Evolutionary conservation across 2,113 vertebrate genomes (phyloP).

Genomic region (Thinocorus orbignyianus): DNA sequence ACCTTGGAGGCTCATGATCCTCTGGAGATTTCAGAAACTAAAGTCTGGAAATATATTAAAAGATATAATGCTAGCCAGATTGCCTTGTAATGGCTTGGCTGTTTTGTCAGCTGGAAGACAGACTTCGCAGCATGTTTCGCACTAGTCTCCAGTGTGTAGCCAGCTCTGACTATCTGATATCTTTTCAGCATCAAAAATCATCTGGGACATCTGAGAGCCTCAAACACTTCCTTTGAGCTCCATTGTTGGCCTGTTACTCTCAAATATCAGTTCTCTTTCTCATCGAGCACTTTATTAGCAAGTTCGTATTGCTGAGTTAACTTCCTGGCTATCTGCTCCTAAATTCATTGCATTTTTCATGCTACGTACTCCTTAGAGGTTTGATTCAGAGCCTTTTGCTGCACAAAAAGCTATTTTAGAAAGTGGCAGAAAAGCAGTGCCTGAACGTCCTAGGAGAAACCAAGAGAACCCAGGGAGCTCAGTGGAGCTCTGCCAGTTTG

Average conservation of each 20-base stretch:
- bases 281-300: slow-evolving; percentile 4
- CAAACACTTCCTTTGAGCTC: slow-evolving; percentile 27
- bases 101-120: slow-evolving; percentile 51
- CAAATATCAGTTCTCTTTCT: slow-evolving; percentile 28
- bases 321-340: not conserved
- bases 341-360: slow-evolving; percentile 1
- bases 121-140: not conserved
- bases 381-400: not conserved
- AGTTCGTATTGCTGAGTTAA: not conserved
- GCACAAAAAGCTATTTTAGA: not conserved
- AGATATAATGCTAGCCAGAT: slow-evolving; percentile 31
- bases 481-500: not conserved
- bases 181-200: slow-evolving; percentile 48
- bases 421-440: not conserved
- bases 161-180: not conserved
- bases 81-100: slow-evolving; percentile 12
- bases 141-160: not conserved
- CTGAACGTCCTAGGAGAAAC: not conserved
- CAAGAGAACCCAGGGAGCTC: not conserved
- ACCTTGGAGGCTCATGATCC: slow-evolving; percentile 30
- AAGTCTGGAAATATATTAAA: slow-evolving; percentile 44
- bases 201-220: slow-evolving; percentile 13
- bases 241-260: not conserved
- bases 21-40: slow-evolving; percentile 26
- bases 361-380: not conserved